Conservation (phyloP, 2,113 vertebrate species). For the rabbit (Oryctolagus cuniculus) region mOryCun1.1 NC_091443.1:84696501-84697000, state of each 20-base stretch:
- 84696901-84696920: background rate
- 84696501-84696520: slow-evolving; percentile 69
- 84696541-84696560: slow-evolving; percentile 64
- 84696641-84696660: slow-evolving; percentile 71
- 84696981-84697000: background rate
- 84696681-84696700: slow-evolving; percentile 2
- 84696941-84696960: background rate
- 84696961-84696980: background rate
- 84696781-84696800: background rate
- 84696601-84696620: slow-evolving; percentile 82
- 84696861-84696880: background rate
- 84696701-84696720: background rate
- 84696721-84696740: background rate
- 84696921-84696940: background rate
- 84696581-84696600: slow-evolving; percentile 78
- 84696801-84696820: too few species aligned
- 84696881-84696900: slow-evolving; percentile 25
- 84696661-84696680: slow-evolving; percentile 14
- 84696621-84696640: slow-evolving; percentile 74
- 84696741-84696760: background rate
- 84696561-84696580: slow-evolving; percentile 74
- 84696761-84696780: background rate
- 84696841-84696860: background rate
- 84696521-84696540: slow-evolving; percentile 19
- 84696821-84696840: background rate